A percentile compares a stretch with the other conserved stretches of the same genome.
Conservation (phyloP, 2,113 vertebrate genomes). For the Smithornis capensis region DNA sequence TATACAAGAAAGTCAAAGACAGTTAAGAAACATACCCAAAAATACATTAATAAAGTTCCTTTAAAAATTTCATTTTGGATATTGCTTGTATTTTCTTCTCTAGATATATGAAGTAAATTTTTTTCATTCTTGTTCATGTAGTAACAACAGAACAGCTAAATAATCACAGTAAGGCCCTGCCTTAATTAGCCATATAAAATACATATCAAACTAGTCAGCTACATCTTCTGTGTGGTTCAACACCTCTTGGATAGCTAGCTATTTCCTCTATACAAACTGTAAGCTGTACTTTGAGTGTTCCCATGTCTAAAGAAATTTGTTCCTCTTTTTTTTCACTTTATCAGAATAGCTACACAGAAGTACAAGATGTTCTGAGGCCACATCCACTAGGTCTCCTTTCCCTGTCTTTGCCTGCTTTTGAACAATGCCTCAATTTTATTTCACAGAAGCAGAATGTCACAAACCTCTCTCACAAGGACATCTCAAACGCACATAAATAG, state of each 20-base stretch:
- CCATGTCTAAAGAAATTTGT: neutral
- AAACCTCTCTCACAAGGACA: neutral
- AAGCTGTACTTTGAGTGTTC: neutral
- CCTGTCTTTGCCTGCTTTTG: neutral
- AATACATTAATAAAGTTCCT: neutral
- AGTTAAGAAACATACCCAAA: neutral
- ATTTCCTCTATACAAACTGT: neutral
- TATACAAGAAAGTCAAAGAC: neutral
- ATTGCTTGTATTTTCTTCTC: neutral
- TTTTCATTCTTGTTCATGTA: neutral
- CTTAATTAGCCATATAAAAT: neutral
- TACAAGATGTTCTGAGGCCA: neutral
- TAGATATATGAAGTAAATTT: accelerated
- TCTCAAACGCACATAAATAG: neutral
- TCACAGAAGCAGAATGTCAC: neutral
- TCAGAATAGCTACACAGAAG: neutral
- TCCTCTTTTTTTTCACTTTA: neutral
- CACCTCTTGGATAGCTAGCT: neutral
- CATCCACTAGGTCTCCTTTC: neutral
- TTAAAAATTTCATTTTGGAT: neutral
- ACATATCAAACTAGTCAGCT: neutral
- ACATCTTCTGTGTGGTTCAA: neutral
- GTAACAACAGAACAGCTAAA: neutral
- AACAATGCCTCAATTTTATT: neutral
- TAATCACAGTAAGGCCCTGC: neutral